phyloP scores from a whole-genome alignment of 2,797 vertebrate species.

The Schizopygopsis pylzovi region DNA sequence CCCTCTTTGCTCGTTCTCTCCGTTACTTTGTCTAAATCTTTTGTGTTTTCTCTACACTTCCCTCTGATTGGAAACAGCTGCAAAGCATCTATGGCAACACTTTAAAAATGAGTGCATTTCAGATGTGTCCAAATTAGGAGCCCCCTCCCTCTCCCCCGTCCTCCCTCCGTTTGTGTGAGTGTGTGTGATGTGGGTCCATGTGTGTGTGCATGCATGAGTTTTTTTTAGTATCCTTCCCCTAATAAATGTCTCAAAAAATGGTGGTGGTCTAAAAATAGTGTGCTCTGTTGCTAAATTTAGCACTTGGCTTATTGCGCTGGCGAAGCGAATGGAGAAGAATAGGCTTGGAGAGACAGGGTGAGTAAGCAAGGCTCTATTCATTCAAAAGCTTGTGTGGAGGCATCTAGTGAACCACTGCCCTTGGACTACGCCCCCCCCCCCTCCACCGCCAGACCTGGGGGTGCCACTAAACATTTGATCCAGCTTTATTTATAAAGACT shows the following conservation, averaged over 20 bases:
- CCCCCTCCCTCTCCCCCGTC: slow-evolving; percentile 69
- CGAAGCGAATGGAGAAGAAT: slow-evolving; percentile 95
- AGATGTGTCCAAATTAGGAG: slow-evolving; percentile 79
- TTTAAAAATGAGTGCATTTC: slow-evolving; percentile 76
- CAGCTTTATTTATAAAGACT: slow-evolving; percentile 59
- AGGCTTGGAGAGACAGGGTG: slow-evolving; percentile 83
- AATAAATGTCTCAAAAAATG: slow-evolving; percentile 92
- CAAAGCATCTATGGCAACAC: slow-evolving; percentile 82
- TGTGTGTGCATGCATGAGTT: slow-evolving; percentile 57
- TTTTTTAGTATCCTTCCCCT: slow-evolving; percentile 77
- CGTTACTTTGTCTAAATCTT: slow-evolving; percentile 69
- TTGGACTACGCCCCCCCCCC: slow-evolving; percentile 73
- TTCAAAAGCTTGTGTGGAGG: slow-evolving; percentile 69
- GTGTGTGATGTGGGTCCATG: slow-evolving; percentile 49
- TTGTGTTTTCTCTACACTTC: slow-evolving; percentile 48
- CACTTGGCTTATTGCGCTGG: slow-evolving; percentile 83
- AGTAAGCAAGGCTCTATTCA: slow-evolving; percentile 84
- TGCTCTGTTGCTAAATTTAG: slow-evolving; percentile 93
- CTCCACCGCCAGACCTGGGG: slow-evolving; percentile 78
- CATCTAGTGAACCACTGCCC: slow-evolving; percentile 84
- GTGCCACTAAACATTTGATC: slow-evolving; percentile 90
- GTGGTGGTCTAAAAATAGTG: slow-evolving; percentile 96
- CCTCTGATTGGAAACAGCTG: slow-evolving; percentile 86
- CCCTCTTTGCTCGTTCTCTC: slow-evolving; percentile 70
- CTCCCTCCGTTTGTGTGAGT: slow-evolving; percentile 60